Base-by-base conservation (phyloP, 1,140 invertebrate species). In the Maconellicoccus hirsutus region DNA sequence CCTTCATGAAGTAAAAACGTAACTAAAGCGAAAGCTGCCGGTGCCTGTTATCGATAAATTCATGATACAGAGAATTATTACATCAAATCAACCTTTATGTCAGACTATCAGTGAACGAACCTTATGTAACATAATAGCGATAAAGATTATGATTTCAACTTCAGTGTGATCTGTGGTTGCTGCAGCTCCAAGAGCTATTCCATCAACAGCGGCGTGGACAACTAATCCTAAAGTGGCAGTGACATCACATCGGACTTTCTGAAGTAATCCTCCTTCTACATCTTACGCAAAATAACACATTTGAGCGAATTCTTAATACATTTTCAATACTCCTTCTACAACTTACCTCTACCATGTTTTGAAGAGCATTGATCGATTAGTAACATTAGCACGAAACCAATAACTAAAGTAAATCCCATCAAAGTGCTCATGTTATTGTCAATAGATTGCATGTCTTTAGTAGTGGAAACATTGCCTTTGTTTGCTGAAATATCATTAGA, bases 81-180 rank as follows among this genome's bases (percentile, higher is more conserved):
- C n/a, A n/a, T n/a, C n/a, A n/a, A n/a, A n/a, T n/a, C n/a, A n/a
- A n/a, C n/a, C n/a, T n/a, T 27, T 39, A 42, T n/a, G 19, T 25
- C 33, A 16, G 59, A 73, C 23, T 38, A 52, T 25, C 69, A 52
- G 42, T 8, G n/a, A 72, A 61, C 74, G 79, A 8, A 90, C 89
- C 83, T 99, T 99, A 77, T 99, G 97, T 16, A 99, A 82, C 95
- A 99, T 98, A 74, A 99, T 98, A 25, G 97, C 97, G 38, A 97
- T 79, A 79, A 99, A 99, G 21, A 99, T 94, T 74, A 99, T 96
- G 76, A 96, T 87, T 82, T 98, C 96, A 2, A 99, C 93, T 77
- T 98, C 95, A 21, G 93, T 86, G 77, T 98, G 93, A 4, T 92
- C 90, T 0, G 95, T 95, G 0, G 92, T 93, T 0, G 95, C 94